phyloP scores from a whole-genome alignment of 2,113 vertebrate species.

The Noctilio leporinus region DNA sequence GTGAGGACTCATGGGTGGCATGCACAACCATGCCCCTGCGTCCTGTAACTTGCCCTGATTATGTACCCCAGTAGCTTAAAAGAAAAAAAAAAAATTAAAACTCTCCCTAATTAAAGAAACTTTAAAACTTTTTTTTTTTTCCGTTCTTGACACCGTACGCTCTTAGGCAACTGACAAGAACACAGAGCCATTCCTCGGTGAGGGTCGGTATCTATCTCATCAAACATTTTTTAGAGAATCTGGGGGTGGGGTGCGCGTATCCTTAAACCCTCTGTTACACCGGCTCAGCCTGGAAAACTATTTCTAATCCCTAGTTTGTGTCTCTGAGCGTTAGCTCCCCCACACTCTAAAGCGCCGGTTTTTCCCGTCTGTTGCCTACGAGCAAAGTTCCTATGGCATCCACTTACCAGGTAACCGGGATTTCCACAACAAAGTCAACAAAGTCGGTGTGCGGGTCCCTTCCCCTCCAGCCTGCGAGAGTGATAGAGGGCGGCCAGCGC shows the following conservation, averaged over 20 bases:
- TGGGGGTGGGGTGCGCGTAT: neutral
- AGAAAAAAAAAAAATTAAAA: neutral
- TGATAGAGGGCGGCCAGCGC: conserved; percentile 41
- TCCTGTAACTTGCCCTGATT: neutral
- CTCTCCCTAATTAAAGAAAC: conserved; percentile 15
- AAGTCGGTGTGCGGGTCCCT: conserved; percentile 59
- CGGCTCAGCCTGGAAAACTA: neutral
- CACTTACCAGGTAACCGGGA: conserved; percentile 76
- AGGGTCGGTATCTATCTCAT: neutral
- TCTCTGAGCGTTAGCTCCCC: conserved; percentile 15
- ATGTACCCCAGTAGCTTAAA: neutral
- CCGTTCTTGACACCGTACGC: neutral
- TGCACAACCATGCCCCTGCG: neutral
- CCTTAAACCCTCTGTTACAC: neutral
- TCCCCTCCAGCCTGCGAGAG: conserved; percentile 27
- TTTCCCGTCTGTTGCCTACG: neutral
- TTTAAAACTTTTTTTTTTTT: conserved; percentile 25
- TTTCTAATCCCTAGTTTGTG: conserved; percentile 1
- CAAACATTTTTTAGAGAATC: neutral
- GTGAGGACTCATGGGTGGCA: neutral
- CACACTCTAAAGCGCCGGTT: neutral
- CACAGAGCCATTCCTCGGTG: neutral
- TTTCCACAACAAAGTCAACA: conserved; percentile 76
- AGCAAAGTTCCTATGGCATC: conserved; percentile 72
- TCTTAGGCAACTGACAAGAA: neutral